Conservation (phyloP, 37 sponge, comb jelly and placozoan genomes). For the Corticium candelabrum region DNA sequence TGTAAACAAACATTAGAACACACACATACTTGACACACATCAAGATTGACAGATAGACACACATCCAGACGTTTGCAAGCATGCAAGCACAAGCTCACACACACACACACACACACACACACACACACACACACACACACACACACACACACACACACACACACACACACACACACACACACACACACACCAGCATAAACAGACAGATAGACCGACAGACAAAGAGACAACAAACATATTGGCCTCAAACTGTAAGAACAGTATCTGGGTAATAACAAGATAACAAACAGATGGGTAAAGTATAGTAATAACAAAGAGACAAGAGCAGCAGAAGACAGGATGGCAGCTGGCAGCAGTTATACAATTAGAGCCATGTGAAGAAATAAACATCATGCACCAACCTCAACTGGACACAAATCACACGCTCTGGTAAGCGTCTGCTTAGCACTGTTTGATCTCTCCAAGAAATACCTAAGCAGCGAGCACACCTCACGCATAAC, state of each 20-base stretch:
- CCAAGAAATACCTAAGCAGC: conserved; percentile 50
- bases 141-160: conserved; percentile 5
- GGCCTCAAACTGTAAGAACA: too few species aligned
- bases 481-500: too few species aligned
- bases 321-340: too few species aligned
- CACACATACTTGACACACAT: background rate
- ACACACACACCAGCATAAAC: conserved; percentile 5
- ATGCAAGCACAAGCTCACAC: background rate
- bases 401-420: conserved; percentile 36
- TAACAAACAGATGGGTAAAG: too few species aligned
- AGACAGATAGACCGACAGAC: too few species aligned
- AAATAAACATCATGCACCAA: too few species aligned
- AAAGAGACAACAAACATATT: too few species aligned
- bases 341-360: too few species aligned
- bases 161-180: conserved; percentile 5
- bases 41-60: background rate
- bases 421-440: conserved; percentile 59
- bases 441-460: conserved; percentile 78
- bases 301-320: too few species aligned
- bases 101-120: conserved; percentile 5
- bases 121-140: conserved; percentile 5
- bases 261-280: too few species aligned
- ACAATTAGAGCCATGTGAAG: too few species aligned
- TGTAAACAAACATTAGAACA: background rate
- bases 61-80: background rate